These are phyloP conservation scores for Enoplosus armatus DNA, from an alignment of 2,797 vertebrate species.

Conservation along the genomic window DNA sequence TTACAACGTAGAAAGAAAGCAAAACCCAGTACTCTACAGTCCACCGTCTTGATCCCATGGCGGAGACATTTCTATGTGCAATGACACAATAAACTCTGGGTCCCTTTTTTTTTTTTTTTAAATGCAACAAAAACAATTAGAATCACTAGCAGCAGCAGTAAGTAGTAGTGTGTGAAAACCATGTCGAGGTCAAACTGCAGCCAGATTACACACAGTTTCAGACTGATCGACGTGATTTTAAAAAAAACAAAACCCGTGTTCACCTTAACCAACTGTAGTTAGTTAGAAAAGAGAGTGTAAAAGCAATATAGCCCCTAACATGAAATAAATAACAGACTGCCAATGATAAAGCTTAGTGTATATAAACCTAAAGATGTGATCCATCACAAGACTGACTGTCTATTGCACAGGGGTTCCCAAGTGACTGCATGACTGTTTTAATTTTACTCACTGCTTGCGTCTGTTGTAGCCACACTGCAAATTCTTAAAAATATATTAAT, in stretches of 20 bases:
- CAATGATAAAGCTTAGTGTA: neutral
- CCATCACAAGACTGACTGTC: neutral
- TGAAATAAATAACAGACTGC: neutral
- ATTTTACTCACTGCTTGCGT: neutral
- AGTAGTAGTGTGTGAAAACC: slow-evolving; percentile 15
- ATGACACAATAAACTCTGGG: slow-evolving; percentile 6
- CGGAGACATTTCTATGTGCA: neutral
- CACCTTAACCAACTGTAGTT: neutral
- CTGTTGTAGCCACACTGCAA: no score
- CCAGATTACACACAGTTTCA: neutral
- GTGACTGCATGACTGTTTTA: neutral
- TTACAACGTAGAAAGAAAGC: slow-evolving; percentile 8
- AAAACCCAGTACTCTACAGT: neutral
- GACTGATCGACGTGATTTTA: neutral
- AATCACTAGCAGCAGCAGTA: slow-evolving; percentile 7
- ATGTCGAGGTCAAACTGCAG: neutral
- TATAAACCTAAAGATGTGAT: neutral
- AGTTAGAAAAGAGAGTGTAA: neutral
- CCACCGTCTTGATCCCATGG: neutral
- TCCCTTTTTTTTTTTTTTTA: slow-evolving; percentile 56
- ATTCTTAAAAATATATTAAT: no score
- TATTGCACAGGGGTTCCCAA: neutral
- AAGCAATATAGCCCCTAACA: neutral
- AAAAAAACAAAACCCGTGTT: no score
- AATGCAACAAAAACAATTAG: neutral